Conservation (phyloP, 2,797 vertebrate species). For the Pteronotus mesoamericanus region DNA sequence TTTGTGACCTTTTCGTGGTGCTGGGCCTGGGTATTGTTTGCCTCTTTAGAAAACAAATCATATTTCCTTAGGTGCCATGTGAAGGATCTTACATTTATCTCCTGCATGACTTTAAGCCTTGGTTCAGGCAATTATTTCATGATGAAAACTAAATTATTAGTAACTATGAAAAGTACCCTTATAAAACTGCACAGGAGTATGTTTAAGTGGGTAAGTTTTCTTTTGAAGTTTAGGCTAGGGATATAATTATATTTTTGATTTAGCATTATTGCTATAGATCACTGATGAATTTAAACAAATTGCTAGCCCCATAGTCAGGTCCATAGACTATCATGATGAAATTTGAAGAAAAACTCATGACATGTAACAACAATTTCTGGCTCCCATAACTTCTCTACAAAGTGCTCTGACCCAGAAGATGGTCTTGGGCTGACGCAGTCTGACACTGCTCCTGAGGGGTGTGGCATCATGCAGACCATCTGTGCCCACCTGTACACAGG, state of each 20-base stretch:
- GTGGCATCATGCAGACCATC: neutral
- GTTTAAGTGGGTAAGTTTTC: neutral
- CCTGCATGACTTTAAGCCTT: neutral
- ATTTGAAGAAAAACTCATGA: neutral
- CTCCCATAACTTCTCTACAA: neutral
- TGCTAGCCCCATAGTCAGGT: neutral
- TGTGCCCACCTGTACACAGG: too few relatives aligned
- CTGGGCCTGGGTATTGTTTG: neutral
- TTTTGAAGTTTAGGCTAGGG: neutral
- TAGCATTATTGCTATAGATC: neutral
- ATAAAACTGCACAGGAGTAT: neutral
- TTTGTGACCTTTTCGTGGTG: neutral
- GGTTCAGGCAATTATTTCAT: neutral
- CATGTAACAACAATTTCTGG: neutral
- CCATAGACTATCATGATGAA: neutral
- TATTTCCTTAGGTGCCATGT: neutral
- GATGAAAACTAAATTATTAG: neutral
- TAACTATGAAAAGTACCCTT: neutral
- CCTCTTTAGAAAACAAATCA: neutral
- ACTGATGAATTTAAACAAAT: neutral
- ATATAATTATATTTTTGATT: slow-evolving; percentile 35
- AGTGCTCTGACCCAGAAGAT: neutral
- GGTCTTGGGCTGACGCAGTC: neutral
- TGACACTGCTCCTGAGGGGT: neutral
- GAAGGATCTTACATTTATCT: neutral